phyloP scores from a whole-genome alignment of 2,113 vertebrate genomes.

The Ptychochromis oligacanthus region DNA sequence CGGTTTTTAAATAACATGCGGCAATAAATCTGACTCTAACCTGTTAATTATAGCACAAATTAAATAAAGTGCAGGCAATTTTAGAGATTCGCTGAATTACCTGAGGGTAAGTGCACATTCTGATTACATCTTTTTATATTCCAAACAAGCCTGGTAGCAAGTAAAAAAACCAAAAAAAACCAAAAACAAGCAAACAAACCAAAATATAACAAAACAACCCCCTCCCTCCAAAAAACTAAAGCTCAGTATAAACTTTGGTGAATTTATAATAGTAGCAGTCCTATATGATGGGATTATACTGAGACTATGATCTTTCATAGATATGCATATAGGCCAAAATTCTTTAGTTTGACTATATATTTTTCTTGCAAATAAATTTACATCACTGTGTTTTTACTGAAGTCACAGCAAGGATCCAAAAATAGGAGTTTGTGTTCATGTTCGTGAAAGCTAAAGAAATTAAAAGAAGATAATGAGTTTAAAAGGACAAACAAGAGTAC shows the following conservation, averaged over 20 bases:
- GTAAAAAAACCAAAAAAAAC: background rate
- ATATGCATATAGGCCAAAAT: background rate
- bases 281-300: background rate
- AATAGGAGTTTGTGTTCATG: background rate
- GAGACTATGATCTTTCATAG: background rate
- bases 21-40: conserved; percentile 4
- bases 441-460: background rate
- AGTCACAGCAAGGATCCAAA: background rate
- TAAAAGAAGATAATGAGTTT: background rate
- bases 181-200: background rate
- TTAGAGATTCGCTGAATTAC: conserved; percentile 7
- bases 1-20: background rate
- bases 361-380: no score
- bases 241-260: background rate
- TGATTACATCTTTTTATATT: background rate
- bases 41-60: conserved; percentile 12
- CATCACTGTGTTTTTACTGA: background rate
- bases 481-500: background rate
- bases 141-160: background rate
- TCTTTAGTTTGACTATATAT: background rate
- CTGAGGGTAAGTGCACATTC: background rate
- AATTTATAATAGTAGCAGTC: background rate
- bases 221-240: background rate
- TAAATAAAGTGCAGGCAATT: conserved; percentile 8
- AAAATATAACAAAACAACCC: background rate